Base-by-base conservation (phyloP, 2,888 invertebrate genomes). In the Agrochola circellaris region DNA sequence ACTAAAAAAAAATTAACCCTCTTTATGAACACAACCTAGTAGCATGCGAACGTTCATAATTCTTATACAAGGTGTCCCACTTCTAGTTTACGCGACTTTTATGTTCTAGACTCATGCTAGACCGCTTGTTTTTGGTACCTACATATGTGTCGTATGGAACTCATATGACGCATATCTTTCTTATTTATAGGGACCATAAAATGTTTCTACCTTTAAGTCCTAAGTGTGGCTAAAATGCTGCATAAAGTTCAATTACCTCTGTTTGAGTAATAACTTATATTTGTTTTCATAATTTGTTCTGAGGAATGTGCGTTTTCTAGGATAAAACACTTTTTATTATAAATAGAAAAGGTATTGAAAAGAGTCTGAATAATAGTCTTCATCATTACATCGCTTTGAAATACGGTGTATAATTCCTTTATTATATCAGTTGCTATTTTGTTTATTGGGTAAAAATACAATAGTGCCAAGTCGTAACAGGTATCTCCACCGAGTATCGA, bases 51-150 rank as follows among this genome's bases (percentile, higher is more conserved):
- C 78, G 80, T 83, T 83, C 90, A 88, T 92, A 91, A 91, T 83
- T 92, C 90, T 88, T 90, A 88, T 79, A 90, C 86, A 90, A 90
- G 91, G 93, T 93, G 94, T 93, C 89, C 93, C 91, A 93, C 90
- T 93, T 93, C 89, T 90, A 88, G 86, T 88, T 86, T 84, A 88
- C 82, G 85, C 80, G 75, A 78, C 77, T 89, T 90, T 93, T 93
- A 93, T 91, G 85, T 81, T 78, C 90, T 90, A 93, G 91, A 81
- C 88, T 88, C 92, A 92, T 92, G 92, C 90, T 90, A 93, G 89
- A 87, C 87, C 74, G 74, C 82, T 81, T 83, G 71, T 81, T 73
- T 67, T 77, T 71, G 60, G 62, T 77, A 48, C 45, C 54, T 75
- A 48, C 17, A 48, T 17, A 75, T 74, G 81, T 86, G 79, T 84